Evolutionary conservation across 2,113 vertebrate species (phyloP).

Genomic region (Narcine bancroftii): DNA sequence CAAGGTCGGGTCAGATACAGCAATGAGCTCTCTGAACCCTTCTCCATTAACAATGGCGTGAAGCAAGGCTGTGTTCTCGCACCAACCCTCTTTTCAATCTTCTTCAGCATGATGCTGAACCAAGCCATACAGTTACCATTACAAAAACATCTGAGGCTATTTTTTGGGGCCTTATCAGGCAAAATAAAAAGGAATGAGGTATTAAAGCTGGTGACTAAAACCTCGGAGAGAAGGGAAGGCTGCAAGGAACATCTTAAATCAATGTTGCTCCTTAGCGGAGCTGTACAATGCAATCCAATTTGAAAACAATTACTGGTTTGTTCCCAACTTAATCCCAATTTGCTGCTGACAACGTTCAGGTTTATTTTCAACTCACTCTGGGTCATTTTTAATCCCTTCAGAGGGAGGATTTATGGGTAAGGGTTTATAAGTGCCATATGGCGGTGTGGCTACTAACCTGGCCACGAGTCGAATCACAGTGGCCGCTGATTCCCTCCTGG

Average conservation of each 20-base stretch:
- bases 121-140: too few relatives aligned
- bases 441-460: not conserved
- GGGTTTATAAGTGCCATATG: conserved; percentile 2
- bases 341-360: not conserved
- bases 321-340: conserved; percentile 15
- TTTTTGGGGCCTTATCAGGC: too few relatives aligned
- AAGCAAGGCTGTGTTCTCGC: too few relatives aligned
- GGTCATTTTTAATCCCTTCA: conserved; percentile 12
- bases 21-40: too few relatives aligned
- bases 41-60: too few relatives aligned
- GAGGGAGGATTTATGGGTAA: conserved; percentile 13
- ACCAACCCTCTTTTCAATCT: too few relatives aligned
- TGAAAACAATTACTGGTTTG: conserved; percentile 20
- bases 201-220: not conserved
- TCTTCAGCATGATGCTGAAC: too few relatives aligned
- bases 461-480: not conserved
- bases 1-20: too few relatives aligned
- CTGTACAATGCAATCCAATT: not conserved
- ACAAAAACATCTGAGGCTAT: too few relatives aligned
- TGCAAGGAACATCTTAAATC: not conserved
- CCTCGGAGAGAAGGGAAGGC: not conserved
- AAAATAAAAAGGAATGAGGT: not conserved
- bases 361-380: conserved; percentile 10
- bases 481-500: not conserved
- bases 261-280: not conserved